Evolutionary conservation across 2,797 vertebrate species (phyloP).

Genomic region (Dendrocincla fuliginosa): DNA sequence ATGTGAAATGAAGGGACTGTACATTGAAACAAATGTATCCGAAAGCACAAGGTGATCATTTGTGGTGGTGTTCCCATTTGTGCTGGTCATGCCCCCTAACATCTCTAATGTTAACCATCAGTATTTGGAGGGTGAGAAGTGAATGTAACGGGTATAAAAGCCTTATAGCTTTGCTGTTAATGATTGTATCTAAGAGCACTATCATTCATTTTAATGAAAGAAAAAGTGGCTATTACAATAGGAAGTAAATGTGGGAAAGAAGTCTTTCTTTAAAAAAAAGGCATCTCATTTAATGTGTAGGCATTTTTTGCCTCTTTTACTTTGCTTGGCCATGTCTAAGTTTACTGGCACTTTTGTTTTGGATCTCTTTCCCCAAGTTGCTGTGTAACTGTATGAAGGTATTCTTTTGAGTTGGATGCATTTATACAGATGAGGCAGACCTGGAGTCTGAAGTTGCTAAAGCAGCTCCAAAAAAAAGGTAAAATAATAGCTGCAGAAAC

Average conservation of each 20-base stretch:
- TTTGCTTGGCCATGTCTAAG: slow-evolving; percentile 78
- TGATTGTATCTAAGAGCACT: slow-evolving; percentile 74
- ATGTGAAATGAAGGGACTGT: slow-evolving; percentile 82
- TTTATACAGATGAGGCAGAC: slow-evolving; percentile 72
- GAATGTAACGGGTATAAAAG: slow-evolving; percentile 78
- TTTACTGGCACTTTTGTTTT: slow-evolving; percentile 79
- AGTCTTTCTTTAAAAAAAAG: slow-evolving; percentile 69
- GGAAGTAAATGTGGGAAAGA: slow-evolving; percentile 72
- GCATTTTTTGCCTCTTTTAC: slow-evolving; percentile 76
- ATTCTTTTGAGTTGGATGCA: slow-evolving; percentile 77
- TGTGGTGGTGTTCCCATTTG: slow-evolving; percentile 79
- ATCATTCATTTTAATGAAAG: slow-evolving; percentile 72
- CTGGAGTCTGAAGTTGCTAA: slow-evolving; percentile 81
- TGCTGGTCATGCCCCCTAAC: slow-evolving; percentile 79
- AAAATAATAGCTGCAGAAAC: slow-evolving; percentile 87
- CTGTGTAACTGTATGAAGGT: slow-evolving; percentile 75
- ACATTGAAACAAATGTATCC: slow-evolving; percentile 80
- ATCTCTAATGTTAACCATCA: slow-evolving; percentile 71
- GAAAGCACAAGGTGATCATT: slow-evolving; percentile 79
- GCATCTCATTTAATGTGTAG: slow-evolving; percentile 86
- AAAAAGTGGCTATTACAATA: slow-evolving; percentile 71
- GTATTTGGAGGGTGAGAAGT: slow-evolving; percentile 79
- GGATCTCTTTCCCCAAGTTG: slow-evolving; percentile 82
- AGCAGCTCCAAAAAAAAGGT: slow-evolving; percentile 79
- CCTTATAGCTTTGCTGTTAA: slow-evolving; percentile 75